phyloP scores from a whole-genome alignment of 1,140 invertebrate genomes.

The Hyles vespertilio region DNA sequence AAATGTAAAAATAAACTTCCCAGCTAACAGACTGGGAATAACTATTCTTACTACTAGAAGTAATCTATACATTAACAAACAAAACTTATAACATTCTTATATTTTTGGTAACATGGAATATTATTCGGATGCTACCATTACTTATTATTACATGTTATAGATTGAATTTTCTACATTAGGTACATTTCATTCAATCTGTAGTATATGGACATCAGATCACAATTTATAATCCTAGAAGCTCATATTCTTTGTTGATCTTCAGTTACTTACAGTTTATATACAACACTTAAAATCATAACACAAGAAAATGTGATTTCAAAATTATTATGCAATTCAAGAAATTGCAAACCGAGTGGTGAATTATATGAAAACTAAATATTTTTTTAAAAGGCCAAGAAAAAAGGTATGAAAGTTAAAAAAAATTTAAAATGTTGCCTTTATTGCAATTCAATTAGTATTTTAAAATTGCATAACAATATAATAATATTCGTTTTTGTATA shows the following conservation, averaged over 20 bases:
- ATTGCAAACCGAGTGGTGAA: too few relatives aligned
- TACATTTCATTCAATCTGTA: slow-evolving; percentile 16
- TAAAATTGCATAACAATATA: too few relatives aligned
- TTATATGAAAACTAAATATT: too few relatives aligned
- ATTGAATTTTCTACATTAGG: slow-evolving; percentile 19
- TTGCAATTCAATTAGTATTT: too few relatives aligned
- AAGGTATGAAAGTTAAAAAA: too few relatives aligned
- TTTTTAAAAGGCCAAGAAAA: too few relatives aligned
- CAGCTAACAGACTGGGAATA: slow-evolving; percentile 50
- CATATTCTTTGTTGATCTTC: slow-evolving; percentile 17
- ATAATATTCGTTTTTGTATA: too few relatives aligned
- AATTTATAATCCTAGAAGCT: slow-evolving; percentile 23
- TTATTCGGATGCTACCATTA: slow-evolving; percentile 41
- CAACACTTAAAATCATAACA: too few relatives aligned
- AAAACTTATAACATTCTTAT: slow-evolving; percentile 54
- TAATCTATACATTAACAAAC: slow-evolving; percentile 64
- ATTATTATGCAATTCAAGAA: too few relatives aligned
- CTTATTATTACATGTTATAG: slow-evolving; percentile 20
- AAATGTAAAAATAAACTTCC: slow-evolving; percentile 72
- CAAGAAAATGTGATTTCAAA: too few relatives aligned
- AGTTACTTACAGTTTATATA: neutral
- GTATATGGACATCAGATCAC: slow-evolving; percentile 6
- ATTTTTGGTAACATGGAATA: slow-evolving; percentile 70
- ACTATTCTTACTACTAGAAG: slow-evolving; percentile 64
- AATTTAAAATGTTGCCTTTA: too few relatives aligned